A percentile compares a stretch with the other conserved stretches of the same genome.
Conservation (phyloP, 2,113 vertebrate species). For the Myotis yumanensis region DNA sequence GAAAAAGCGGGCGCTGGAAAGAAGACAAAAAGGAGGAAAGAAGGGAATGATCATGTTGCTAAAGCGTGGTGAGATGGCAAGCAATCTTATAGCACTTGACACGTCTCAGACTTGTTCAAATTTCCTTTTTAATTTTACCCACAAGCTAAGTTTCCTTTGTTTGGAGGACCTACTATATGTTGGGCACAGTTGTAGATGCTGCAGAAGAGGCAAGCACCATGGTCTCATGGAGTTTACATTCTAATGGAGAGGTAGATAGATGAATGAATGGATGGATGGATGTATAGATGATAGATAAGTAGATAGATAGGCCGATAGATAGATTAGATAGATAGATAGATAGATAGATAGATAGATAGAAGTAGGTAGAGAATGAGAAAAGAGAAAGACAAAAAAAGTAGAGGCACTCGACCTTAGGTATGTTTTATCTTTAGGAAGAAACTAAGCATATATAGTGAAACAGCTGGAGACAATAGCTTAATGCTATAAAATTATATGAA, state of each 20-base stretch:
- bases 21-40: background rate
- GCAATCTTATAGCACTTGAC: background rate
- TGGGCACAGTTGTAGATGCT: background rate
- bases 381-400: background rate
- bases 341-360: background rate
- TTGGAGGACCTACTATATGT: background rate
- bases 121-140: background rate
- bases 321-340: too few relatives aligned
- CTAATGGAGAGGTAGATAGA: background rate
- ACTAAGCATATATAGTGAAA: background rate
- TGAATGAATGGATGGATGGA: background rate
- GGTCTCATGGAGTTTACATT: background rate
- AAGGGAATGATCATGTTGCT: background rate
- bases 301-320: background rate
- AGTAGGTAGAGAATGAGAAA: background rate
- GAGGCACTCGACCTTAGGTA: background rate
- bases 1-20: background rate
- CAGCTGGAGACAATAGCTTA: background rate
- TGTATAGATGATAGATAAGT: too few relatives aligned
- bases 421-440: background rate
- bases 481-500: background rate
- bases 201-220: background rate
- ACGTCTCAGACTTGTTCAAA: background rate
- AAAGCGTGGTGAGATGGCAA: background rate
- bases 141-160: background rate